Evolutionary conservation across 2,797 vertebrate species (phyloP).

Genomic region (Danio jaintianensis): DNA sequence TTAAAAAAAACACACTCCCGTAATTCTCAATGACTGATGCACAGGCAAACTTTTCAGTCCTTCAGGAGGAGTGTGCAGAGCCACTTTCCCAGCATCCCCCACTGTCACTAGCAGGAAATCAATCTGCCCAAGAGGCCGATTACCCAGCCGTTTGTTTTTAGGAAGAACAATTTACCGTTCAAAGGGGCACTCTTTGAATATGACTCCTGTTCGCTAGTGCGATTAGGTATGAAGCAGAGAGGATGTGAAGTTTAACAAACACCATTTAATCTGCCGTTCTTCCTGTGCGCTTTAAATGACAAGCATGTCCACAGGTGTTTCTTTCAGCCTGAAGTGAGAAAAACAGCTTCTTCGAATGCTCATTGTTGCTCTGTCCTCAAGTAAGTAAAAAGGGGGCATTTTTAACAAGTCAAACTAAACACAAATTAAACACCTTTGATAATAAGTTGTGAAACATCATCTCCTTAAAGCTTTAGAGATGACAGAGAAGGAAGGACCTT

Average conservation of each 20-base stretch:
- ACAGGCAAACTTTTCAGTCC: slow-evolving; percentile 26
- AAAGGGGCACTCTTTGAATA: slow-evolving; percentile 22
- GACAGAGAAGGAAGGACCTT: background rate
- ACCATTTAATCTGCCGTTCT: slow-evolving; percentile 64
- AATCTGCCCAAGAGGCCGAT: slow-evolving; percentile 80
- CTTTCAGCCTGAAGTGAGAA: background rate
- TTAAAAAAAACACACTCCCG: slow-evolving; percentile 22
- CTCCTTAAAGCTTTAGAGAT: slow-evolving; percentile 22
- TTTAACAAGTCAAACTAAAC: background rate
- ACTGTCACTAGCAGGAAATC: slow-evolving; percentile 81
- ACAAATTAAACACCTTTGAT: background rate
- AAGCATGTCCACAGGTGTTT: slow-evolving; percentile 39
- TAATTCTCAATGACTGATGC: slow-evolving; percentile 27
- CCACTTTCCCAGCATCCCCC: slow-evolving; percentile 47
- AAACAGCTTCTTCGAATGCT: slow-evolving; percentile 4
- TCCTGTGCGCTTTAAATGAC: slow-evolving; percentile 24
- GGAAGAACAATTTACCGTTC: slow-evolving; percentile 69
- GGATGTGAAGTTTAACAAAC: slow-evolving; percentile 47
- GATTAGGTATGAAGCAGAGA: slow-evolving; percentile 65
- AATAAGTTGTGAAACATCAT: background rate
- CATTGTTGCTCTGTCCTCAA: background rate
- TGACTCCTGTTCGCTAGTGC: slow-evolving; percentile 53
- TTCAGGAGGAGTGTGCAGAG: slow-evolving; percentile 16
- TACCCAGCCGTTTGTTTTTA: slow-evolving; percentile 79
- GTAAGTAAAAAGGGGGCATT: slow-evolving; percentile 1